Evolutionary conservation across 2,888 invertebrate species (phyloP), one percentile per base, ranked within the genome.

Genomic region (Proisotoma minuta): DNA sequence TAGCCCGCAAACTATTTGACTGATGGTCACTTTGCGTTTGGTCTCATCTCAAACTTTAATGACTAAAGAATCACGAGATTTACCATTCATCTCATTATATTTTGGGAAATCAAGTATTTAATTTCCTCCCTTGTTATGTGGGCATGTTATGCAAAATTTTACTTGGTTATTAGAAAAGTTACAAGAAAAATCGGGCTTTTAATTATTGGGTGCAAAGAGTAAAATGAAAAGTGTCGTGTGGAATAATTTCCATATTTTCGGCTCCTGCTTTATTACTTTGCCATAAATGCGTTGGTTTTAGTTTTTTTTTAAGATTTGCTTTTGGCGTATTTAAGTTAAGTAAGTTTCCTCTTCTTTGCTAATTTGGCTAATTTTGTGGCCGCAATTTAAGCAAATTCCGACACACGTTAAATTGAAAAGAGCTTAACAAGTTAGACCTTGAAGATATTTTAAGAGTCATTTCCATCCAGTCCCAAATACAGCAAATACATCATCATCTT

Each of bases 1-100:
- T 20, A 43, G 5, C 34, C 8, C 34, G 15, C 15, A 8, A 34
- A 15, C 8, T 3, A 4, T 49, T 24, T 64, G 68, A 68, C 68
- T 65, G 65, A 68, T 68, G 62, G 62, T 53, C 65, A 49, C 24
- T 61, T 68, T 53, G 65, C 68, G 68, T 68, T 68, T 43, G 29
- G 39, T 40, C 18, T 47, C 58, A 12, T 29, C 58, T 43, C 10
- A 5, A 52, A 28, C 12, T 48, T n/a, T 10, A 56, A 22, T 54
- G 34, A 24, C 56, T 28, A 18, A 27, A 53, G 28, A 28, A 53
- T 28, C 43, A 43, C 43, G 43, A 43, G 15, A 43, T n/a, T 43
- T n/a, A 43, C 20, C 18, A 5, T n/a, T 43, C 43, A 43, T 43
- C 43, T 43, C 43, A 43, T 43, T 43, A 43, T 43, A 18, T 20